Percentiles rank a stretch among this genome's conserved stretches.
phyloP scores from a whole-genome alignment of 2,888 invertebrate species.

The Drosophila stalkeri region DNA sequence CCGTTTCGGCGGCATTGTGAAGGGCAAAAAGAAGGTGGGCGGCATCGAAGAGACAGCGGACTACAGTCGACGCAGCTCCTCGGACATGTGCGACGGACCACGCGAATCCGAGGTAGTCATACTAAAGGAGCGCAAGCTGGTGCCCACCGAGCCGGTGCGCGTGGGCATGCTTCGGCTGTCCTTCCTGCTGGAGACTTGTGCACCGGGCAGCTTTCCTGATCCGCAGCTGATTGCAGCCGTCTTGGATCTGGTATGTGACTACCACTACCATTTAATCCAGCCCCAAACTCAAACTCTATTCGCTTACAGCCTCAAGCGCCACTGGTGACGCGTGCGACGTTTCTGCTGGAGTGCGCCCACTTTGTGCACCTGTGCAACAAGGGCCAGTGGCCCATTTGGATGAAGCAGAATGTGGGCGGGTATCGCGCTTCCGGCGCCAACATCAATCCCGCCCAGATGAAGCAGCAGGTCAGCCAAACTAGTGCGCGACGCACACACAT shows the following conservation, averaged over 20 bases:
- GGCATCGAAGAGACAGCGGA: conserved; percentile 95
- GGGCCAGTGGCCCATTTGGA: conserved; percentile 99
- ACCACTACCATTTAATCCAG: no score
- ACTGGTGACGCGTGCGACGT: conserved; percentile 95
- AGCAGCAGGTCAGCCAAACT: conserved; percentile 86
- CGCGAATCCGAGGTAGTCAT: conserved; percentile 95
- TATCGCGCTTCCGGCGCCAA: conserved; percentile 89
- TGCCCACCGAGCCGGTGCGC: conserved; percentile 91
- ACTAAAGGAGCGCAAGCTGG: conserved; percentile 93
- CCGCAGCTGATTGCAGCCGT: conserved; percentile 97
- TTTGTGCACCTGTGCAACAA: conserved; percentile 99
- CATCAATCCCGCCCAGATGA: conserved; percentile 84
- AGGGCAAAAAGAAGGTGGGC: conserved; percentile 95
- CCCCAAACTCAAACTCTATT: neutral
- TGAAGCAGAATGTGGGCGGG: conserved; percentile 92
- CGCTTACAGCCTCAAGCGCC: conserved; percentile 93
- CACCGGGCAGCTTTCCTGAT: conserved; percentile 98
- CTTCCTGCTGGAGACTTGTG: conserved; percentile 97
- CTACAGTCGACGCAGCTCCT: conserved; percentile 92
- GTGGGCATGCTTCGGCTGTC: conserved; percentile 96
- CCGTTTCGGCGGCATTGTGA: conserved; percentile 92
- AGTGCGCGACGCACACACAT: conserved; percentile 89
- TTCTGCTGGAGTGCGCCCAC: conserved; percentile 97
- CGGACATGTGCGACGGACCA: conserved; percentile 92
- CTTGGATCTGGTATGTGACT: conserved; percentile 92